A percentile compares a stretch with the other conserved stretches of the same genome.
Evolutionary conservation across 2,113 vertebrate species (phyloP).

Genomic region (Epinephelus lanceolatus): DNA sequence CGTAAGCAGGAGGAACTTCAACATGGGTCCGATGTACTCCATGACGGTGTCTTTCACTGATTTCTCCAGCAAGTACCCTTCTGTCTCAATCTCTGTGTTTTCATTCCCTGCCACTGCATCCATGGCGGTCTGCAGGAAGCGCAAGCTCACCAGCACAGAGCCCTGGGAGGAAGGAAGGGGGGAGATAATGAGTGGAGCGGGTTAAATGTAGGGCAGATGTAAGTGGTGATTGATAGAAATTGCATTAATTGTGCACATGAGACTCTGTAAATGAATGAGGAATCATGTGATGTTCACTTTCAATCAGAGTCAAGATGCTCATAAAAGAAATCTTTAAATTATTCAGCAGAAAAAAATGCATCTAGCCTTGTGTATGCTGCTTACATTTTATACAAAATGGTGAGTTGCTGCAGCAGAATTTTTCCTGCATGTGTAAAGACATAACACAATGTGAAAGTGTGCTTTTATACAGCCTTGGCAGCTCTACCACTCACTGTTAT

Average conservation of each 20-base stretch:
- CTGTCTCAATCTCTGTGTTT: conserved; percentile 86
- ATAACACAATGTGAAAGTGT: neutral
- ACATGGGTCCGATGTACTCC: conserved; percentile 71
- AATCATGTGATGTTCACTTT: neutral
- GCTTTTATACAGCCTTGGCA: neutral
- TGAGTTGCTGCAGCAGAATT: neutral
- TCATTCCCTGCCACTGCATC: conserved; percentile 86
- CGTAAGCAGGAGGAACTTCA: conserved; percentile 80
- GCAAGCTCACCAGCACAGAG: conserved; percentile 87
- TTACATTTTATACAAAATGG: neutral
- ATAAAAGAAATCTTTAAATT: neutral
- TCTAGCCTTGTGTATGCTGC: neutral
- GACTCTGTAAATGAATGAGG: neutral
- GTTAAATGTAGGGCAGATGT: neutral
- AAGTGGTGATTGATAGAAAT: neutral
- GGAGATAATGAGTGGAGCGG: neutral
- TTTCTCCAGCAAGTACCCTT: conserved; percentile 89
- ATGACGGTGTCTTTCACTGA: conserved; percentile 86
- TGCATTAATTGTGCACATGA: neutral
- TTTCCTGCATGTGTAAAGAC: neutral
- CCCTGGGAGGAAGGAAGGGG: conserved; percentile 67
- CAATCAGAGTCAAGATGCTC: neutral
- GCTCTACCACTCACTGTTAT: neutral
- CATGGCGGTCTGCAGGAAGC: conserved; percentile 89
- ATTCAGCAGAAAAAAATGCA: neutral